Evolutionary conservation across 2,113 vertebrate genomes (phyloP), one percentile per base, ranked within the genome.

Genomic region (Eupsittula cactorum): DNA sequence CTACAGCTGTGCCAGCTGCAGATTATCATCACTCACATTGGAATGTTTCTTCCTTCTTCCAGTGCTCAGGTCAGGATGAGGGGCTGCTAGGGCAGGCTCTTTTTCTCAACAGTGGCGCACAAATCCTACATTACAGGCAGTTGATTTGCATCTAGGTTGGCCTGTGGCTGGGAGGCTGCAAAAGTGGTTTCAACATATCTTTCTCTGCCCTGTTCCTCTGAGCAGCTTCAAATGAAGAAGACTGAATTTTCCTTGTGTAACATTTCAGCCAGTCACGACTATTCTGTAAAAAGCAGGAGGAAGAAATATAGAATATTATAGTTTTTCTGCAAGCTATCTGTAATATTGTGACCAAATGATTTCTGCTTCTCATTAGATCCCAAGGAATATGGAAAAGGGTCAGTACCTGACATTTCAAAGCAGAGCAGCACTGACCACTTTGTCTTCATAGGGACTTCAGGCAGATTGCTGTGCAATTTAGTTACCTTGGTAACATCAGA

Each of bases 401-500:
- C 69, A 70, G 84, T 41, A 59, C 10, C 86, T 96, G 92, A 76
- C 93, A 94, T 96, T 96, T 42, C 52, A 53, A 57, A 79, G 83
- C 3, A 1, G 80, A 79, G 65, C 47, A 86, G 57, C 2, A 1
- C 80, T 93, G 93, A 82, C 92, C 92, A 44, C 92, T 96, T 94
- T 62, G 93, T 92, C 93, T 96, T 95, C 88, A 35, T 50, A 63
- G 59, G 88, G 50, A 73, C 84, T 84, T 28, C 31, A 47, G n/a
- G 89, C 77, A 86, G 86, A 90, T 78, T 88, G 76, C 75, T 31
- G 64, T 44, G 65, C 76, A 52, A 62, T 88, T 78, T 90, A 86
- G 96, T 93, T 95, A 88, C 95, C 95, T 84, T 96, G 91, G 95
- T 88, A 97, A 96, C 92, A 84, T 44, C 88, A 93, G 76, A 6